phyloP scores from a whole-genome alignment of 1,140 invertebrate genomes.

The Drosophila truncata region DNA sequence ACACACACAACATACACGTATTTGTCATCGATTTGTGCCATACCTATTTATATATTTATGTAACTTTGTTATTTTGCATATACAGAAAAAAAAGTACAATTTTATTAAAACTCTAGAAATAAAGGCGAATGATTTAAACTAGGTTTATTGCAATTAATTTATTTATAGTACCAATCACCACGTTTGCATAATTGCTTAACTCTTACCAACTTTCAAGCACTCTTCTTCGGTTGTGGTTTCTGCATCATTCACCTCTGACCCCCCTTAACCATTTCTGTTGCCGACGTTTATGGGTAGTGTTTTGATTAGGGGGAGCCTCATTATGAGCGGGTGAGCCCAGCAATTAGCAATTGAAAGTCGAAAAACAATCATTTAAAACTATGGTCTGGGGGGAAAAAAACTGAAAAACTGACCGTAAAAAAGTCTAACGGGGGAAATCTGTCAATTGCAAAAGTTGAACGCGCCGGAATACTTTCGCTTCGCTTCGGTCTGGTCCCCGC shows the following conservation, averaged over 20 bases:
- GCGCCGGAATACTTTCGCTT: constrained; percentile 56
- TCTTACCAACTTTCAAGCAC: constrained; percentile 49
- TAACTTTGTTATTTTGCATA: constrained; percentile 54
- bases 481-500: background rate
- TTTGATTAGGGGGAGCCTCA: constrained; percentile 24
- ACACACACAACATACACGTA: constrained; percentile 37
- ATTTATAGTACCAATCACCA: constrained; percentile 32
- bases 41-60: constrained; percentile 43
- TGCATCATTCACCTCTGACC: constrained; percentile 28
- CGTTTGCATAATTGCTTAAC: constrained; percentile 34
- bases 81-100: constrained; percentile 37
- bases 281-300: constrained; percentile 29
- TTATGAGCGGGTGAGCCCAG: constrained; percentile 30
- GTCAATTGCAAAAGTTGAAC: constrained; percentile 76
- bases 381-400: background rate
- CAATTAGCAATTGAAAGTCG: constrained; percentile 36
- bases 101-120: constrained; percentile 55
- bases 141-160: constrained; percentile 40
- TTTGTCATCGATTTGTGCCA: constrained; percentile 56
- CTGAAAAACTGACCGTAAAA: constrained; percentile 8
- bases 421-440: constrained; percentile 52
- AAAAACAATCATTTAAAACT: constrained; percentile 32
- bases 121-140: constrained; percentile 55
- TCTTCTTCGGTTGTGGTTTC: constrained; percentile 58
- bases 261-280: constrained; percentile 15